Percentiles rank a stretch among this genome's conserved stretches.
phyloP scores from a whole-genome alignment of 2,888 invertebrate genomes.

The Coleophora deauratella region DNA sequence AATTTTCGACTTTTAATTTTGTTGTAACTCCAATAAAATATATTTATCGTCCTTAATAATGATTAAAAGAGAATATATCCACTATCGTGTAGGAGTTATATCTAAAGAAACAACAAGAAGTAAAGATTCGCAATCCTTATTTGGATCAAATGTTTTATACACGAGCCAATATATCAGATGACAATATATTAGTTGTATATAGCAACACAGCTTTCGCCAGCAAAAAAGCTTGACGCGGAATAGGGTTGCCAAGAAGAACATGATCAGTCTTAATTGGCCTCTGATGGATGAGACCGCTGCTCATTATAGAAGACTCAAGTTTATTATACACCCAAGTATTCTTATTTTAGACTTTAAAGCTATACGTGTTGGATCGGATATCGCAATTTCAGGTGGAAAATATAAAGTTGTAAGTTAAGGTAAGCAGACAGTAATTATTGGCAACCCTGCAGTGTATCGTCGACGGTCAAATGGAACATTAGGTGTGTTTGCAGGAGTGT shows the following conservation, averaged over 20 bases:
- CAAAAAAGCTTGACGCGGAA: conserved; percentile 35
- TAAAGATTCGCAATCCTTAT: too few relatives aligned
- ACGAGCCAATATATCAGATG: too few relatives aligned
- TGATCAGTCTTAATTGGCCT: conserved; percentile 64
- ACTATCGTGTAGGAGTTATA: too few relatives aligned
- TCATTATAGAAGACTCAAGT: conserved; percentile 30
- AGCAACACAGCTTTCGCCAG: conserved; percentile 8
- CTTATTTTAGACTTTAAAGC: neutral
- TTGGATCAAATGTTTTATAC: too few relatives aligned
- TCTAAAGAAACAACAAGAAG: too few relatives aligned
- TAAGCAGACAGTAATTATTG: conserved; percentile 29
- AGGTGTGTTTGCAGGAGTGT: neutral
- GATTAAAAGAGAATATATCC: too few relatives aligned
- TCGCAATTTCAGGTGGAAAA: neutral
- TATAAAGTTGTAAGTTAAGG: conserved; percentile 4
- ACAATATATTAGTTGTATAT: neutral
- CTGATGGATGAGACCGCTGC: conserved; percentile 40
- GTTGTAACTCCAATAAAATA: too few relatives aligned
- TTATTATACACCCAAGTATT: conserved; percentile 11
- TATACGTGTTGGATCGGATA: neutral
- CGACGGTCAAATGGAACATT: conserved; percentile 19
- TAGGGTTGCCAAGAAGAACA: conserved; percentile 54
- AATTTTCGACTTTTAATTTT: too few relatives aligned
- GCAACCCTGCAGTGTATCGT: conserved; percentile 21
- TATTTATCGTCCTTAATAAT: too few relatives aligned